These are phyloP conservation scores for Micropterix aruncella DNA, from an alignment of 2,888 invertebrate species.

Conservation along the genomic window DNA sequence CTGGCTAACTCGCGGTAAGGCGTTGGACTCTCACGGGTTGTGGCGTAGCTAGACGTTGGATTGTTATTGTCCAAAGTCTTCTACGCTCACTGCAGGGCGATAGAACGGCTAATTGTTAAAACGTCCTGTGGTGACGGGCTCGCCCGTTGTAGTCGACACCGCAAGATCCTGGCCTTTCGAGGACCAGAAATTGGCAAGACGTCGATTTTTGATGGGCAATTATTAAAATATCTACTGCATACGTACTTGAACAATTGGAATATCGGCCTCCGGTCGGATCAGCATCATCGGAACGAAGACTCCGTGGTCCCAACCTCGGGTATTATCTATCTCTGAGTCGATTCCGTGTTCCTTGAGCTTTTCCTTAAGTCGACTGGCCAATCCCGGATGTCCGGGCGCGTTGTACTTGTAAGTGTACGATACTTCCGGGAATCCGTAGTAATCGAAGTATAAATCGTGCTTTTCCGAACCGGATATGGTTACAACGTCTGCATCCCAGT, in stretches of 20 bases:
- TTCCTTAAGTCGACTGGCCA: slow-evolving; percentile 24
- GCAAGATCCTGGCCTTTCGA: too few relatives aligned
- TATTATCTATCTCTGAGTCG: slow-evolving; percentile 23
- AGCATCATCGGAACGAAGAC: slow-evolving; percentile 37
- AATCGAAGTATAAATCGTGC: slow-evolving; percentile 31
- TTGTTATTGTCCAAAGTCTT: too few relatives aligned
- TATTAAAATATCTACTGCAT: too few relatives aligned
- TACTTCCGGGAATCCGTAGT: slow-evolving; percentile 33
- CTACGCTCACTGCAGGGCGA: too few relatives aligned
- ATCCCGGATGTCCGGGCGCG: slow-evolving; percentile 27
- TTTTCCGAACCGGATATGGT: slow-evolving; percentile 30
- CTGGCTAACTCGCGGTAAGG: too few relatives aligned
- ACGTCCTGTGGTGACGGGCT: too few relatives aligned
- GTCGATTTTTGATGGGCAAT: too few relatives aligned
- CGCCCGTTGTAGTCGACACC: too few relatives aligned
- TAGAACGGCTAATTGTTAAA: too few relatives aligned
- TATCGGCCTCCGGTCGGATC: slow-evolving; percentile 27
- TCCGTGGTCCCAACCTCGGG: slow-evolving; percentile 36
- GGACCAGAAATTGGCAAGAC: too few relatives aligned
- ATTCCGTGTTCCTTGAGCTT: slow-evolving; percentile 23
- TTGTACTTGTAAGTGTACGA: slow-evolving; percentile 30
- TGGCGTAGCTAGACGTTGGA: too few relatives aligned
- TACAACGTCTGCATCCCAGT: slow-evolving; percentile 29
- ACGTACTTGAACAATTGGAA: slow-evolving; percentile 31
- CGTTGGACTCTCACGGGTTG: too few relatives aligned